These are phyloP conservation scores for Odontocolon sp. DNA, from an alignment of 2,888 invertebrate genomes.

Conservation along the genomic window DNA sequence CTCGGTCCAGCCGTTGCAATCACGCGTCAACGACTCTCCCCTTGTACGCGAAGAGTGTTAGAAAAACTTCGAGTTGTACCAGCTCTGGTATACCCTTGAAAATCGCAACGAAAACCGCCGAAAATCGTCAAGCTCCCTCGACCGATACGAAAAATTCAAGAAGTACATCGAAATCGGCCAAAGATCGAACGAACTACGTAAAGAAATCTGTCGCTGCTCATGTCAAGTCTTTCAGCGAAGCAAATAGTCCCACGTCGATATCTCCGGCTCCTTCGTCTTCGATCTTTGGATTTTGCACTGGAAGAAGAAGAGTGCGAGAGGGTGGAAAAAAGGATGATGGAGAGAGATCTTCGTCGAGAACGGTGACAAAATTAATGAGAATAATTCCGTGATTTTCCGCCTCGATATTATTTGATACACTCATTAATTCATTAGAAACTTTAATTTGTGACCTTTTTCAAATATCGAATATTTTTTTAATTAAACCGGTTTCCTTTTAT, in stretches of 20 bases:
- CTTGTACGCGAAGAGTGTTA: constrained; percentile 69
- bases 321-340: constrained; percentile 48
- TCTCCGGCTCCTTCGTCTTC: constrained; percentile 71
- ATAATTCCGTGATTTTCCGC: background rate
- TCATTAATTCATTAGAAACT: no score
- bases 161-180: constrained; percentile 63
- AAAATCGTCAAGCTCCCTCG: constrained; percentile 47
- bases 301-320: constrained; percentile 67
- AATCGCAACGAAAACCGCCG: constrained; percentile 53
- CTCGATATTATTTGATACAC: no score
- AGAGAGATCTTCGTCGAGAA: constrained; percentile 40
- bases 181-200: constrained; percentile 70
- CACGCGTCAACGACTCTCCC: constrained; percentile 72
- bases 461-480: no score
- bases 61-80: constrained; percentile 67
- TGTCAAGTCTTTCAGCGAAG: constrained; percentile 67
- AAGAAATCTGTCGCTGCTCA: constrained; percentile 66
- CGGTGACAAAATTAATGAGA: constrained; percentile 46
- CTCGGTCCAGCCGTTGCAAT: constrained; percentile 32
- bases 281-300: constrained; percentile 78
- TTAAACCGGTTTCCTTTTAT: background rate
- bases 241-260: constrained; percentile 62
- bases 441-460: no score
- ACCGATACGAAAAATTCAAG: constrained; percentile 39
- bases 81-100: constrained; percentile 66